Percentiles rank a stretch among this genome's conserved stretches.
Conservation (phyloP, 2,797 vertebrate genomes). For the Cossypha heuglini region DNA sequence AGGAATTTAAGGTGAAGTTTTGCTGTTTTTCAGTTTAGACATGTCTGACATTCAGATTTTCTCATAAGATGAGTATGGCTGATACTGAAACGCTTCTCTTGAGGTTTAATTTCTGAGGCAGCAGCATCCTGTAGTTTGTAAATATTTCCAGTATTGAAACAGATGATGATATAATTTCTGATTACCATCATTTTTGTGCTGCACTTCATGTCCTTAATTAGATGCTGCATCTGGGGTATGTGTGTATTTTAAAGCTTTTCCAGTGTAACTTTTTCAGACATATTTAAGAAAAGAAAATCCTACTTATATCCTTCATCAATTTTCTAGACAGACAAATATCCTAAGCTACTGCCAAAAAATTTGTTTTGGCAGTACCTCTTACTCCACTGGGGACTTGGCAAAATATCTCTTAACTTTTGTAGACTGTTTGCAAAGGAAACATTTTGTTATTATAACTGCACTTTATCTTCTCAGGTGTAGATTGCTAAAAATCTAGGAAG, state of each 20-base stretch:
- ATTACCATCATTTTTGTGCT: not conserved
- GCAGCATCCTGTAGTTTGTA: not conserved
- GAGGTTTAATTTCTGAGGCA: not conserved
- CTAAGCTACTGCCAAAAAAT: not conserved
- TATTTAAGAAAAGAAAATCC: not conserved
- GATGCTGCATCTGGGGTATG: not conserved
- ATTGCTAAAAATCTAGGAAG: not conserved
- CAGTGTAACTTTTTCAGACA: not conserved
- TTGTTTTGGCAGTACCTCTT: not conserved
- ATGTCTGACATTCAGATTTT: not conserved
- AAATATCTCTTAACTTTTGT: not conserved
- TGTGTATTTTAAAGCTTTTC: not conserved
- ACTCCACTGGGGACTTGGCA: not conserved
- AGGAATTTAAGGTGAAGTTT: not conserved
- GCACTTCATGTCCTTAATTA: not conserved
- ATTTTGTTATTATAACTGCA: not conserved
- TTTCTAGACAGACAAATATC: not conserved
- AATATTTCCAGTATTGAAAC: not conserved
- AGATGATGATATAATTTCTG: not conserved
- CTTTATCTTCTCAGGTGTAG: not conserved
- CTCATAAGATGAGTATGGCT: not conserved
- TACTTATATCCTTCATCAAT: not conserved
- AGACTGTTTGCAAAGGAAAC: not conserved
- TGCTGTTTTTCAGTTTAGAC: not conserved
- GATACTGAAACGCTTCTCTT: not conserved